Evolutionary conservation across 2,888 invertebrate species (phyloP).

Genomic region (Acrocyrtus sp.): DNA sequence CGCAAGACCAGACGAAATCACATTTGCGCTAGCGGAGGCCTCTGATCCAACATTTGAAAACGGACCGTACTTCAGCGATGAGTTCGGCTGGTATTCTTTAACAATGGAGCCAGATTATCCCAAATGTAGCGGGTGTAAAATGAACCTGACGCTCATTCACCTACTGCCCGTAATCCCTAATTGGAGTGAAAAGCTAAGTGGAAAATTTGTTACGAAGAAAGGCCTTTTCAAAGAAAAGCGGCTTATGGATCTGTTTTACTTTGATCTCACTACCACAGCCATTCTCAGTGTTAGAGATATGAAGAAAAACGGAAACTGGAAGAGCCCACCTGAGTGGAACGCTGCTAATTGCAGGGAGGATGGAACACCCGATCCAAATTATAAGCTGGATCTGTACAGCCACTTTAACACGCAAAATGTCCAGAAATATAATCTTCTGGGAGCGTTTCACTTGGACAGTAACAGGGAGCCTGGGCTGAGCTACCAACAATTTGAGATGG

Average conservation of each 20-base stretch:
- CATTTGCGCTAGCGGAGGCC: conserved; percentile 55
- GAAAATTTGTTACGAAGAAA: conserved; percentile 22
- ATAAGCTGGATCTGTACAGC: conserved; percentile 21
- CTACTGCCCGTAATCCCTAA: conserved; percentile 39
- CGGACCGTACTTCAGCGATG: conserved; percentile 76
- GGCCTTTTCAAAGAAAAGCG: conserved; percentile 22
- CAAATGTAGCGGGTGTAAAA: conserved; percentile 49
- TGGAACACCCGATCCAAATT: conserved; percentile 74
- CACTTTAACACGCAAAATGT: conserved; percentile 18
- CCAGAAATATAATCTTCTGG: conserved; percentile 51
- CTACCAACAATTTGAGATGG: conserved; percentile 80
- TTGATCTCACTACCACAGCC: conserved; percentile 81
- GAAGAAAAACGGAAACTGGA: conserved; percentile 74
- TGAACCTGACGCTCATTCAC: conserved; percentile 57
- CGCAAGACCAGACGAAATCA: conserved; percentile 67
- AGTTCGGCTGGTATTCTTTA: conserved; percentile 89
- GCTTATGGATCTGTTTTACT: conserved; percentile 76
- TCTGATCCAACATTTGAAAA: conserved; percentile 50
- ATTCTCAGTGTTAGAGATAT: conserved; percentile 70
- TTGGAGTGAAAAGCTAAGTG: conserved; percentile 16
- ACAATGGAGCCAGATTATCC: conserved; percentile 69
- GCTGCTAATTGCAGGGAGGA: conserved; percentile 79
- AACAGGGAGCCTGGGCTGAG: conserved; percentile 73
- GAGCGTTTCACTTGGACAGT: conserved; percentile 69
- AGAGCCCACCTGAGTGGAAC: conserved; percentile 72